Base-by-base conservation (phyloP, 1,140 invertebrate genomes). In the Zaprionus capensis region DNA sequence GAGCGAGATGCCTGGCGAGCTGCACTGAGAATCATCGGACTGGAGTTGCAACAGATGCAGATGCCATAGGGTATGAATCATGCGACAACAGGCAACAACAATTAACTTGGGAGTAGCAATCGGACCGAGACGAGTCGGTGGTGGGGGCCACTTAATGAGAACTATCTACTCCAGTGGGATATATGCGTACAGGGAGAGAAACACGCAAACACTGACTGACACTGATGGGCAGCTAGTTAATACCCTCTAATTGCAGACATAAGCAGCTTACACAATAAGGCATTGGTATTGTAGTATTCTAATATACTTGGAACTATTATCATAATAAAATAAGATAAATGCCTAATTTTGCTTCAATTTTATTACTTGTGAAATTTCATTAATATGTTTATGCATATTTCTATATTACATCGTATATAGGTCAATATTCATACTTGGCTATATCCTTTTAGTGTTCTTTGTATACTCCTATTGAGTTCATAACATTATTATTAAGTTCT, bases 51-150 rank as follows among this genome's bases (percentile, higher is more conserved):
- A 36, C 57, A 69, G 17, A 73, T 72, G 63, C 74, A 59, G 34
- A 71, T 75, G 24, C 59, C 59, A 46, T 67, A 34, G 17, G 22
- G 20, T 46, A 77, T 77, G 75, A 74, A 73, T 77, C 75, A 77
- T 73, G 31, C 69, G 51, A 28, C 36, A 61, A 28, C 44, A 56
- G 20, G 53, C 9, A 20, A n/a, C 49, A 17, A 65, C 20, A 67
- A 53, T 26, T 58, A 53, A 53, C 51, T 28, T 36, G 44, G 41
- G n/a, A 20, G 26, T 41, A 55, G 28, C 22, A 38, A 36, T 38
- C n/a, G 17, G 15, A 24, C 14, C 66, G 44, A 31, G 36, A 36
- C 38, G 22, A 34, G 31, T 11, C 31, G 9, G 31, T 34, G 31
- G 31, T 34, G 31, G n/a, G 14, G 22, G 26, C 51, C 49, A 73